Percentiles rank a stretch among this genome's conserved stretches.
phyloP scores from a whole-genome alignment of 2,113 vertebrate genomes.

The Tetraodon nigroviridis region DNA sequence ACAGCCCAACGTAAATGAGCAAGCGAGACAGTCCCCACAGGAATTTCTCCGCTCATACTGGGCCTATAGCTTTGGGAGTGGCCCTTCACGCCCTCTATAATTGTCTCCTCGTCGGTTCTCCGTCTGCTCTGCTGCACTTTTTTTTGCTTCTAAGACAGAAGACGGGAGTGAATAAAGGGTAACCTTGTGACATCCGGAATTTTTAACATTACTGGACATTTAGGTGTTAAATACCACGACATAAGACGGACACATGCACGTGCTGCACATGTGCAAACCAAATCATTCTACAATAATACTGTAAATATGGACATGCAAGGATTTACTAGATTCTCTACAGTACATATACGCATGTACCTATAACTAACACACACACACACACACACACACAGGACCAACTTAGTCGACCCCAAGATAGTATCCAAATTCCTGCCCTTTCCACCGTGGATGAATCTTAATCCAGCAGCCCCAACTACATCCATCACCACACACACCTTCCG shows the following conservation, averaged over 20 bases:
- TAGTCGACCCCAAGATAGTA: conserved; percentile 36
- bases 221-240: background rate
- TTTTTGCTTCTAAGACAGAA: conserved; percentile 26
- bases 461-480: conserved; percentile 42
- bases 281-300: too few relatives aligned
- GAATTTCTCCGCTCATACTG: conserved; percentile 11
- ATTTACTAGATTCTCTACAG: too few relatives aligned
- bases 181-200: background rate
- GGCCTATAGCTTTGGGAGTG: conserved; percentile 16
- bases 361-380: too few relatives aligned
- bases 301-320: too few relatives aligned
- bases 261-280: background rate
- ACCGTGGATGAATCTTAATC: conserved; percentile 51
- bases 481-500: conserved; percentile 18
- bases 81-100: conserved; percentile 32
- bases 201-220: background rate
- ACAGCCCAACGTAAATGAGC: too few relatives aligned
- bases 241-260: background rate
- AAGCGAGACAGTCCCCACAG: background rate
- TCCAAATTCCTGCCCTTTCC: conserved; percentile 45
- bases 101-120: conserved; percentile 21
- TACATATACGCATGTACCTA: too few relatives aligned
- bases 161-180: conserved; percentile 10
- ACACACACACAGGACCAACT: background rate
- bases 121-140: conserved; percentile 39